Evolutionary conservation across 1,140 invertebrate genomes (phyloP).

Genomic region (Conopomorpha cramerella): DNA sequence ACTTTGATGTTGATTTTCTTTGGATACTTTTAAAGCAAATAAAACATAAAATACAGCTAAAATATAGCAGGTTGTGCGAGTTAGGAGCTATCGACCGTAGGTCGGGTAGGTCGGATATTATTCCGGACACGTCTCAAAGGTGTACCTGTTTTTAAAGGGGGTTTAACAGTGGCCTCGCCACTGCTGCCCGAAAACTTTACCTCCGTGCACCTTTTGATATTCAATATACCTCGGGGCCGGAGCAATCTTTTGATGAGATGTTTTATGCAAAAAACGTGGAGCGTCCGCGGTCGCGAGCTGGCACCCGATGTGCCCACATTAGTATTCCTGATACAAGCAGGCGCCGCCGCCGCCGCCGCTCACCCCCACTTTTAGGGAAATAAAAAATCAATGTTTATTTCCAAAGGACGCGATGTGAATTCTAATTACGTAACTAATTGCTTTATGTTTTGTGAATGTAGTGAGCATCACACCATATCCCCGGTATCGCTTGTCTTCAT

Average conservation of each 20-base stretch:
- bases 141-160: constrained; percentile 55
- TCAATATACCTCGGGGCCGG: constrained; percentile 51
- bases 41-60: too few relatives aligned
- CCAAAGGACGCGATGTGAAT: constrained; percentile 46
- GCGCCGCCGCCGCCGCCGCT: constrained; percentile 23
- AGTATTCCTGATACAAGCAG: constrained; percentile 42
- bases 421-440: constrained; percentile 55
- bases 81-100: too few relatives aligned
- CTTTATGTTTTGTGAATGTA: constrained; percentile 35
- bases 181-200: constrained; percentile 36
- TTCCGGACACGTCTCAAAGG: constrained; percentile 49
- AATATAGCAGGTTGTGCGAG: too few relatives aligned
- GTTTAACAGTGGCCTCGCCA: constrained; percentile 34
- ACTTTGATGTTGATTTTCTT: too few relatives aligned
- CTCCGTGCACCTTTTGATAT: constrained; percentile 54
- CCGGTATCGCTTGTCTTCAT: too few relatives aligned
- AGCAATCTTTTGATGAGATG: constrained; percentile 60
- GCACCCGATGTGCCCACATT: constrained; percentile 54
- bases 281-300: constrained; percentile 46
- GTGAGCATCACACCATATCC: too few relatives aligned
- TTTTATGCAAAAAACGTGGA: constrained; percentile 61
- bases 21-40: too few relatives aligned
- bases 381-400: constrained; percentile 61
- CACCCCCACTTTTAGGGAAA: constrained; percentile 43
- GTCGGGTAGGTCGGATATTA: too few relatives aligned